Base-by-base conservation (phyloP, 2,113 vertebrate genomes). In the Channa maculata region DNA sequence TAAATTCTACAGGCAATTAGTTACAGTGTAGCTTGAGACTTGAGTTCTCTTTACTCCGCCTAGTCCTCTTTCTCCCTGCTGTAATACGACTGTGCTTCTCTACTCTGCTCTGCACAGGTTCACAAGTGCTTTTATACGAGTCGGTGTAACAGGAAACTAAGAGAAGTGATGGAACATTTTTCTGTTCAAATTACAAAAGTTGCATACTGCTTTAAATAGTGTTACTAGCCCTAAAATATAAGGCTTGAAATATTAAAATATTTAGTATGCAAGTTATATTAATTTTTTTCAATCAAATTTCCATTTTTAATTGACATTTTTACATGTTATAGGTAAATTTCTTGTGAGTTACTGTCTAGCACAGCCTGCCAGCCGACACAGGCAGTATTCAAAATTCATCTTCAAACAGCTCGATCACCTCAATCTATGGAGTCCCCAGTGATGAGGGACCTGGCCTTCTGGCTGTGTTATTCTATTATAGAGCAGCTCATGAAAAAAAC, bases 401-500 rank as follows among this genome's bases (percentile, higher is more conserved):
- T 75, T 65, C 5, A 8, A 87, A 75, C 77, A 88, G 79, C 85
- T 92, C 84, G 5, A 91, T 91, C 91, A 88, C 75, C 77, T 86
- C 65, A 67, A 66, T 84, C 87, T 73, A 65, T 71, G 62, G 77
- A 77, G 79, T 85, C 87, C 77, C 86, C 45, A 39, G 84, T 69
- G 86, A 80, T 80, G 88, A 77, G 83, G 79, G 71, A 69, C 74
- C 77, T 83, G 86, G 85, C 84, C 77, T 82, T 84, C 88, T 71
- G 80, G 77, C 88, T 85, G 65, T 66, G 69, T 90, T 83, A 90
- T 92, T 90, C 85, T 81, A 87, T 91, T 88, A 91, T 65, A 60
- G 81, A 72, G 82, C 60, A 71, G 85, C 88, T 90, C 86, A 85
- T 89, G 74, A 90, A 89, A 91, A 90, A 91, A 92, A 89, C 79